Percentiles rank a stretch among this genome's conserved stretches.
These are phyloP conservation scores for Turritopsis dohrnii DNA, from an alignment of 30 jellyfish, hydroid and myxozoan genomes.

Conservation along the genomic window DNA sequence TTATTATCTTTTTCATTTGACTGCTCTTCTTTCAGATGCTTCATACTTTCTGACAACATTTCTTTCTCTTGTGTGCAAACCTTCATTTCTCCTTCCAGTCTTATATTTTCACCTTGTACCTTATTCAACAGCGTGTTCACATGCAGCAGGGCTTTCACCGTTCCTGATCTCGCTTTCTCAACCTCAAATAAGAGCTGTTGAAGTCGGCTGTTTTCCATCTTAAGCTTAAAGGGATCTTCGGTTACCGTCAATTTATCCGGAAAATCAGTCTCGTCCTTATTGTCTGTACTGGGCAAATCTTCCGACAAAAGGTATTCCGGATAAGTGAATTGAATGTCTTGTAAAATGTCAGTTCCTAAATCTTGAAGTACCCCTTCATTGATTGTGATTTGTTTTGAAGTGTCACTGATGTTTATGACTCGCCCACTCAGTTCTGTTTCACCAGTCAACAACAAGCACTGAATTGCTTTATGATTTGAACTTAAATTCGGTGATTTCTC, in stretches of 20 bases:
- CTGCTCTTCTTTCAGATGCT: constrained; percentile 10
- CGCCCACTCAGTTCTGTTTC: constrained; percentile 43
- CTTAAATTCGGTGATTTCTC: background rate
- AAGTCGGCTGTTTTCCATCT: constrained; percentile 77
- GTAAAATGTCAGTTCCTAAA: constrained; percentile 10
- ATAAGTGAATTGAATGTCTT: constrained; percentile 17
- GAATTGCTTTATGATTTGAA: constrained; percentile 17
- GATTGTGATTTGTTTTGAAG: background rate
- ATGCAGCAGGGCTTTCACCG: constrained; percentile 75
- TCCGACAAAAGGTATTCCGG: background rate
- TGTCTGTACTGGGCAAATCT: background rate
- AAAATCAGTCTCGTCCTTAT: background rate
- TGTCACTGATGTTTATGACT: constrained; percentile 14
- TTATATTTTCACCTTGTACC: constrained; percentile 67
- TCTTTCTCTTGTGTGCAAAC: constrained; percentile 51
- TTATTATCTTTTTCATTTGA: background rate
- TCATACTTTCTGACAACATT: constrained; percentile 35
- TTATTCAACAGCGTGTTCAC: constrained; percentile 58
- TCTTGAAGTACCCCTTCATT: constrained; percentile 7
- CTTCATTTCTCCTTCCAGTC: constrained; percentile 56
- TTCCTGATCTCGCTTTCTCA: constrained; percentile 77
- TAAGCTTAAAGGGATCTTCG: constrained; percentile 23
- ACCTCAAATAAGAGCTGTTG: constrained; percentile 63
- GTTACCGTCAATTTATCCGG: background rate
- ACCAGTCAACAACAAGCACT: constrained; percentile 21